Evolutionary conservation across 2,797 vertebrate genomes (phyloP).

Genomic region (Glossophaga mutica): DNA sequence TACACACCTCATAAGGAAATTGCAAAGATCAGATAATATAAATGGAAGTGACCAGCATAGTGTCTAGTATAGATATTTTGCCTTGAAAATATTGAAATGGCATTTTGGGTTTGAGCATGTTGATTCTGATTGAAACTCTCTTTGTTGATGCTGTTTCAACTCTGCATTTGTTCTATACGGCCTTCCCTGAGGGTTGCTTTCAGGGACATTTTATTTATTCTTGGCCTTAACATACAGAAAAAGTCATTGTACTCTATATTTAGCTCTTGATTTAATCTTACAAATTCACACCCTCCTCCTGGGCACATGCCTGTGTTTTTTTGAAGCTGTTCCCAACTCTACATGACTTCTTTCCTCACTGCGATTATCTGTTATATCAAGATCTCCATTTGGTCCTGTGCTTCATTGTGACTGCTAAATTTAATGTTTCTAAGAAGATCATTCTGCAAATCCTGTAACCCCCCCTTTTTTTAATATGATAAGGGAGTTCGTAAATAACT

Average conservation of each 20-base stretch:
- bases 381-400: not conserved
- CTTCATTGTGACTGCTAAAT: not conserved
- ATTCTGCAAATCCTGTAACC: not conserved
- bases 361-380: not conserved
- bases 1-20: not conserved
- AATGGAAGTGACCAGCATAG: not conserved
- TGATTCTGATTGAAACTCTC: not conserved
- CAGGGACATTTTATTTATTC: not conserved
- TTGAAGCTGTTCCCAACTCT: not conserved
- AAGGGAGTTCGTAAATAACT: not conserved
- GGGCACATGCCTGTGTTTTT: not conserved
- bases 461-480: not conserved
- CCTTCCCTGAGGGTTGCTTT: not conserved
- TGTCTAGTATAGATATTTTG: not conserved
- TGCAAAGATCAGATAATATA: not conserved
- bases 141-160: not conserved
- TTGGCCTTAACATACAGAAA: not conserved
- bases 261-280: not conserved
- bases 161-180: not conserved
- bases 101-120: not conserved
- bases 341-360: not conserved
- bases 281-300: not conserved
- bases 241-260: not conserved
- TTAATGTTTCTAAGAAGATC: not conserved
- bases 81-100: not conserved